Base-by-base conservation (phyloP, 2,888 invertebrate genomes). In the Eupithecia centaureata region DNA sequence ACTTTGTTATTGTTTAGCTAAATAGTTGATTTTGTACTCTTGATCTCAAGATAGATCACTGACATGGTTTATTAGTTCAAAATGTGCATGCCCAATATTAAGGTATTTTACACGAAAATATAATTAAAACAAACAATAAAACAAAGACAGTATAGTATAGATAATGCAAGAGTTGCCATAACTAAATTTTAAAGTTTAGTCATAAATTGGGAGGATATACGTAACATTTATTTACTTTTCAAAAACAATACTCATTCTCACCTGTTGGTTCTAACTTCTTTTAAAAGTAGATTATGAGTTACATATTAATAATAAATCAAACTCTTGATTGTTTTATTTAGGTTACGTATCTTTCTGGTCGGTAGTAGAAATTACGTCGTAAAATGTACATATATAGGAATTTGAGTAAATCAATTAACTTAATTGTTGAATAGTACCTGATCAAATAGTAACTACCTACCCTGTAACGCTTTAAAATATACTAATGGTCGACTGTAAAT, bases 101-200 rank as follows among this genome's bases (percentile, higher is more conserved):
- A 72, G 66, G 62, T 68, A 67, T 70, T 63, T 70, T 13, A 63
- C 65, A 57, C 65, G 62, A 70, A 54, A 58, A 32, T 65, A 61
- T 67, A 61, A 70, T 62, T 62, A 52, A 70, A 70, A 71, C 72
- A 65, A 61, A 63, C 57, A 63, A 32, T 47, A 12, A 12, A 28
- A 30, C 38, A 42, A 35, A 65, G 61, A 62, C 65, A 59, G 61
- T 32, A 62, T 54, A 59, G 61, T 32, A 62, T 54, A 67, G 60
- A 67, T 58, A 71, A 65, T 66, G 68, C 63, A 73, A 74, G 77
- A 76, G 75, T 77, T 78, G 77, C 76, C 78, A 78, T 75, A 74
- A 60, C 58, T 12, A 63, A 68, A 61, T 69, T 67, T 65, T 1
- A 52, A 52, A 27, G 4, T 47, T 10, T 2, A 8, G 22, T 4